Percentiles rank a stretch among this genome's conserved stretches.
Evolutionary conservation across 2,888 invertebrate genomes (phyloP).

Genomic region (Phania funesta): DNA sequence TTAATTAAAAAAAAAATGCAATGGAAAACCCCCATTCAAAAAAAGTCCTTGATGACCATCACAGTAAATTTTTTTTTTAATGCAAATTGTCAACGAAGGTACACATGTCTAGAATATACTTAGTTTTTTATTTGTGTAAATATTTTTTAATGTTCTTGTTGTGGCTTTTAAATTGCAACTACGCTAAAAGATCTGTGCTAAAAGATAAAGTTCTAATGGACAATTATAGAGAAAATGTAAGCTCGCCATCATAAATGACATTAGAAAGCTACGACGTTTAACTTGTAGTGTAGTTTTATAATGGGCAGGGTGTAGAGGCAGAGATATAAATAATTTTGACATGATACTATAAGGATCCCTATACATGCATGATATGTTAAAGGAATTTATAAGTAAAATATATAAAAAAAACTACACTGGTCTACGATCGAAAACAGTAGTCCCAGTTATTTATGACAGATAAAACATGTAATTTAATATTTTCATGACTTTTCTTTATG

Average conservation of each 20-base stretch:
- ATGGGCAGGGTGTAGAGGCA: neutral
- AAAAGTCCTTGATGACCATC: conserved; percentile 49
- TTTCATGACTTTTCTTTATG: too few relatives aligned
- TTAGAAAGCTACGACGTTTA: conserved; percentile 47
- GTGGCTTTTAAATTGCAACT: conserved; percentile 64
- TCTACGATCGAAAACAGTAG: too few relatives aligned
- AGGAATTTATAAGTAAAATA: too few relatives aligned
- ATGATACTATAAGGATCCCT: conserved; percentile 39
- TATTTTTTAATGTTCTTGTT: conserved; percentile 17
- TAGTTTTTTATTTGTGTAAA: conserved; percentile 13
- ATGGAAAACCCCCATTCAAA: conserved; percentile 33
- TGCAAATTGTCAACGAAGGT: neutral
- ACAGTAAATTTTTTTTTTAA: conserved; percentile 21
- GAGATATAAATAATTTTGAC: conserved; percentile 32
- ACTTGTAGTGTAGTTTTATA: conserved; percentile 26
- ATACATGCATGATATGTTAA: neutral
- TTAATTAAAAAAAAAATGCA: conserved; percentile 22
- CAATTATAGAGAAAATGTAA: conserved; percentile 55
- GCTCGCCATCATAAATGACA: conserved; percentile 31
- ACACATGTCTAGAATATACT: conserved; percentile 12
- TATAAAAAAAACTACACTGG: too few relatives aligned
- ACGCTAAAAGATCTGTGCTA: conserved; percentile 71
- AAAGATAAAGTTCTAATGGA: conserved; percentile 71
- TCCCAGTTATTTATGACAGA: too few relatives aligned
- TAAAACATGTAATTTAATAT: too few relatives aligned